Base-by-base conservation (phyloP, 2,888 invertebrate genomes). In the Protula sp. region DNA sequence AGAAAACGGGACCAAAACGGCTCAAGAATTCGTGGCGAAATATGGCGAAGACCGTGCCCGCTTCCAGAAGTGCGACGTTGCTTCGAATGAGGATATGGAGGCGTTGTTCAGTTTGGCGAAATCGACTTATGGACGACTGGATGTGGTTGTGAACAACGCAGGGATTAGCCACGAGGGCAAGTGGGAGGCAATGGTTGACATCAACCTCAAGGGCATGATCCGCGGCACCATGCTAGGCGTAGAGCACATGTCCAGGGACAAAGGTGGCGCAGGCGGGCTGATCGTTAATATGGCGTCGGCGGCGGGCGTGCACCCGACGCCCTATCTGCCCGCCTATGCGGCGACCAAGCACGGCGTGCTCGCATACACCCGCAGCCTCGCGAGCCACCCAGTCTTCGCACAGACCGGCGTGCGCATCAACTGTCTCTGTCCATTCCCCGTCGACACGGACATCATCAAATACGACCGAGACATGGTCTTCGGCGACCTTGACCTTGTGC, bases 71-170 rank as follows among this genome's bases (percentile, higher is more conserved):
- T 50, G 50, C 24, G 50, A 50, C 24, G 24, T 24, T 26, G 24
- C 50, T 9, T 50, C 50, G 4, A 4, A 5, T 9, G 24, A 9
- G 5, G 50, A 50, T 26, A 50, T 50, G 50, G 50, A 50, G 19
- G 9, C 50, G 22, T 24, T 50, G 24, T 50, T 50, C 24, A 5
- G 19, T 9, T 5, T 58, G 5, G 66, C 69, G 5, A 68, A 69
- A 54, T 88, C 88, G 71, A 86, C 87, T 72, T 82, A 89, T 71
- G 89, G 89, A 55, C 85, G 87, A 51, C 82, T 90, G 68, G 89
- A 90, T 76, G 88, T 90, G 65, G 88, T 90, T n/a, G 86, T 89
- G 64, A 90, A 90, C 81, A 90, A 90, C 78, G 90, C 90, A 9
- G 90, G 89, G 2, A 87, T 74, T 1, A 71, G 70, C 2, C 68